These are phyloP conservation scores for Brachionus rotundiformis DNA, from an alignment of 1,140 invertebrate genomes.

Conservation along the genomic window DNA sequence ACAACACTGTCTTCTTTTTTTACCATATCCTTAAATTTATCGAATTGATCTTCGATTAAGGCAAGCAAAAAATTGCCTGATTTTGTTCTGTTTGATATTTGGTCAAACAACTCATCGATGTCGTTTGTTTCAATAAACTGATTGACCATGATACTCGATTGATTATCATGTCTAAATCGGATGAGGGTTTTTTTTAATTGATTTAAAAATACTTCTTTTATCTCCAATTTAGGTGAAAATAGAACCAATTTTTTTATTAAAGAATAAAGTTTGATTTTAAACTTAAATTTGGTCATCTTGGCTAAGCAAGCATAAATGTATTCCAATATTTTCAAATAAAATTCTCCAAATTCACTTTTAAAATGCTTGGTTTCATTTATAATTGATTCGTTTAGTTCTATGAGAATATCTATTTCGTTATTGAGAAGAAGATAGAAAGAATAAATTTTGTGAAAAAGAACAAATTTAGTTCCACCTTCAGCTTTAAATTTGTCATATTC, in stretches of 20 bases:
- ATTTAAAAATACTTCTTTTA: neutral
- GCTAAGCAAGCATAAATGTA: neutral
- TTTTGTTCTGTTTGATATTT: conserved; percentile 11
- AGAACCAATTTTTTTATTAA: conserved; percentile 18
- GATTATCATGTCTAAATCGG: conserved; percentile 22
- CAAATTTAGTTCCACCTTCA: neutral
- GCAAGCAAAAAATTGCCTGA: neutral
- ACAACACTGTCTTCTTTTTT: conserved; percentile 19
- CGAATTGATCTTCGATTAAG: neutral
- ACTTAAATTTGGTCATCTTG: conserved; percentile 38
- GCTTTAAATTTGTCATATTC: conserved; percentile 21
- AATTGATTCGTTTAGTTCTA: conserved; percentile 13
- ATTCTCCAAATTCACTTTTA: neutral
- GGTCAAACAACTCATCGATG: neutral
- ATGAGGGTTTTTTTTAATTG: neutral
- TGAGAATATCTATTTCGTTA: neutral
- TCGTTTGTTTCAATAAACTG: conserved; percentile 32
- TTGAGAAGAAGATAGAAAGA: neutral
- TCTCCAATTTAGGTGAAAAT: neutral
- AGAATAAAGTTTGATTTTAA: conserved; percentile 22
- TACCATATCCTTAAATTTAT: neutral
- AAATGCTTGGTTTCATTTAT: neutral
- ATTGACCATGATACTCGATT: conserved; percentile 18
- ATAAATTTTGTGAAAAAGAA: conserved; percentile 43
- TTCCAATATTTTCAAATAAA: conserved; percentile 46